Conservation (phyloP, 1,140 invertebrate species). For the Panulirus ornatus region DNA sequence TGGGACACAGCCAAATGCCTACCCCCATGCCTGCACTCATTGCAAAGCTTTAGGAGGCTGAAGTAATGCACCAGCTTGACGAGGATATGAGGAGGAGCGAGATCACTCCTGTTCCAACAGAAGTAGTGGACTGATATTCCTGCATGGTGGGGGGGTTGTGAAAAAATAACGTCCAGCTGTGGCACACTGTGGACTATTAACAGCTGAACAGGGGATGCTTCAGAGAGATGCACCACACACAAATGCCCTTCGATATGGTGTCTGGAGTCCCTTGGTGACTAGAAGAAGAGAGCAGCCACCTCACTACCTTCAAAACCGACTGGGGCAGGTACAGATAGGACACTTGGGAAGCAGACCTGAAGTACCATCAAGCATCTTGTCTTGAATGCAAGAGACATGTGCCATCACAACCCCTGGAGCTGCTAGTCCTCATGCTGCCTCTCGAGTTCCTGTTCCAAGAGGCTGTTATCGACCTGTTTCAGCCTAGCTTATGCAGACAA, state of each 20-base stretch:
- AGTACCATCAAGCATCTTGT: not conserved
- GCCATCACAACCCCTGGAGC: not conserved
- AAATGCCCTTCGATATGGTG: not conserved
- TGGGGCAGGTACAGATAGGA: slow-evolving; percentile 1
- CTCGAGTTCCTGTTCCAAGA: not conserved
- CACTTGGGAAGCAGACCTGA: slow-evolving; percentile 18
- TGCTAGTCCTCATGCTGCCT: not conserved
- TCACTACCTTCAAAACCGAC: not conserved
- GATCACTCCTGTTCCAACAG: too few species aligned
- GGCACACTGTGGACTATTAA: too few species aligned
- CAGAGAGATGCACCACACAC: slow-evolving; percentile 5
- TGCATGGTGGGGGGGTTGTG: too few species aligned
- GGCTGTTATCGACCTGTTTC: slow-evolving; percentile 11
- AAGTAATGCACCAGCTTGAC: too few species aligned
- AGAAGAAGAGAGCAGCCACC: not conserved
- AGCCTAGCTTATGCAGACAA: too few species aligned
- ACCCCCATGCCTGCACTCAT: not conserved
- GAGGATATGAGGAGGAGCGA: too few species aligned
- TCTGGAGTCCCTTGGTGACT: not conserved
- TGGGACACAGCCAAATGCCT: not conserved
- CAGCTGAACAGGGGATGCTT: not conserved
- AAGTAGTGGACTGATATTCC: too few species aligned
- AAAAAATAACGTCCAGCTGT: too few species aligned
- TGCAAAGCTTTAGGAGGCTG: too few species aligned
- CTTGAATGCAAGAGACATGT: not conserved